Percentiles rank a stretch among this genome's conserved stretches.
phyloP scores from a whole-genome alignment of 2,888 invertebrate species.

The Drosophila meridionalis region DNA sequence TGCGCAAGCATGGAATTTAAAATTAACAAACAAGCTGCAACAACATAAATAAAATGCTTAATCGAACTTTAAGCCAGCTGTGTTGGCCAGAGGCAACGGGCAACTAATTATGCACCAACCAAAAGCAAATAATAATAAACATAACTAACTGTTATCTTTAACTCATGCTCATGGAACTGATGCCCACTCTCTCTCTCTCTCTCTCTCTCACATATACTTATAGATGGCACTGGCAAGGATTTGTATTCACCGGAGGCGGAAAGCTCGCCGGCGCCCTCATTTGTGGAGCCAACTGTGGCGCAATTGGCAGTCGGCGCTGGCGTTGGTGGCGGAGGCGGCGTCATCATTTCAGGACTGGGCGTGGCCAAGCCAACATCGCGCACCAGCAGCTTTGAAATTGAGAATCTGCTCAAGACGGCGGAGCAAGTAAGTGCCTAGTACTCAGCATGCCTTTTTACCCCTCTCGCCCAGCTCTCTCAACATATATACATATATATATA shows the following conservation, averaged over 20 bases:
- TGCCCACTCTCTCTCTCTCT: neutral
- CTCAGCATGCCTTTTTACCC: slow-evolving; percentile 18
- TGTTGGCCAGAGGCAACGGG: slow-evolving; percentile 33
- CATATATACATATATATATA: slow-evolving; percentile 7
- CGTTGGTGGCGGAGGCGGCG: slow-evolving; percentile 59
- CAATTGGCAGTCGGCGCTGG: slow-evolving; percentile 57
- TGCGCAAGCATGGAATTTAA: slow-evolving; percentile 76
- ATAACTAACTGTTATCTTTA: slow-evolving; percentile 59
- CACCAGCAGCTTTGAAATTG: slow-evolving; percentile 97
- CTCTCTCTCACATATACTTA: neutral
- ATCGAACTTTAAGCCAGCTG: slow-evolving; percentile 47
- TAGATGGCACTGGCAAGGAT: slow-evolving; percentile 89
- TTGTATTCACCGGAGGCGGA: slow-evolving; percentile 89
- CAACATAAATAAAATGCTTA: slow-evolving; percentile 42
- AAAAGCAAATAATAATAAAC: slow-evolving; percentile 62
- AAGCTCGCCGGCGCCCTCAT: slow-evolving; percentile 86
- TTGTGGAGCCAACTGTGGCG: slow-evolving; percentile 82
- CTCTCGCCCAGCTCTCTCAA: slow-evolving; percentile 1
- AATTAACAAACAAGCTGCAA: slow-evolving; percentile 69
- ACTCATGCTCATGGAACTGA: slow-evolving; percentile 13
- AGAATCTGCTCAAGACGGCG: slow-evolving; percentile 92
- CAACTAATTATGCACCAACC: slow-evolving; percentile 59
- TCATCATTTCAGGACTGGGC: slow-evolving; percentile 55
- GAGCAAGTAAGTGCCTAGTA: slow-evolving; percentile 86
- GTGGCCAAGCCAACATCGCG: slow-evolving; percentile 89